Conservation (phyloP, 2,113 vertebrate genomes). For the Clupea harengus region DNA sequence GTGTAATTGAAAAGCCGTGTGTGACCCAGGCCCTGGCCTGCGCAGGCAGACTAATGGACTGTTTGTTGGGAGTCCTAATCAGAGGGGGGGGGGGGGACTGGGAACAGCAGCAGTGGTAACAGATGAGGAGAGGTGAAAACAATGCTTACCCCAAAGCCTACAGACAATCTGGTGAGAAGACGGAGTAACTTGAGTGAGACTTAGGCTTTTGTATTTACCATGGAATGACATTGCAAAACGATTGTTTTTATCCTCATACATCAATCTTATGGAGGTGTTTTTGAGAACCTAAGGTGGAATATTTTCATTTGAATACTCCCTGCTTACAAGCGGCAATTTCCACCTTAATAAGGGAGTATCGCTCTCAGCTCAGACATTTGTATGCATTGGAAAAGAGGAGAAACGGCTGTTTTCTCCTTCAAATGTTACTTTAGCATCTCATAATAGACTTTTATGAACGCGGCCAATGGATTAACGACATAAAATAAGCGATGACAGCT, state of each 20-base stretch:
- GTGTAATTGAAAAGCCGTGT: background rate
- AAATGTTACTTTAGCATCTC: background rate
- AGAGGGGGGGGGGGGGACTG: background rate
- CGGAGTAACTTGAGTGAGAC: background rate
- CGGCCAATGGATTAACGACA: background rate
- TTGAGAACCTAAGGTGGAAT: background rate
- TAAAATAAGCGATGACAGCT: background rate
- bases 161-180: background rate
- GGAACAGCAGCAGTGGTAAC: background rate
- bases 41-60: background rate
- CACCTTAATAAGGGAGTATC: background rate
- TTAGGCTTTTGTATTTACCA: background rate
- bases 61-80: background rate
- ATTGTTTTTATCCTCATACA: background rate
- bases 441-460: background rate
- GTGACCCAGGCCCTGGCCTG: background rate
- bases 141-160: background rate
- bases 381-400: background rate
- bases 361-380: background rate
- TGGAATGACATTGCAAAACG: background rate
- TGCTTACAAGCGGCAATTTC: background rate
- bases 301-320: background rate
- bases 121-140: background rate
- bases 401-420: background rate
- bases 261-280: background rate